These are phyloP conservation scores for Dermolepida albohirtum DNA, from an alignment of 2,888 invertebrate species.

Conservation along the genomic window DNA sequence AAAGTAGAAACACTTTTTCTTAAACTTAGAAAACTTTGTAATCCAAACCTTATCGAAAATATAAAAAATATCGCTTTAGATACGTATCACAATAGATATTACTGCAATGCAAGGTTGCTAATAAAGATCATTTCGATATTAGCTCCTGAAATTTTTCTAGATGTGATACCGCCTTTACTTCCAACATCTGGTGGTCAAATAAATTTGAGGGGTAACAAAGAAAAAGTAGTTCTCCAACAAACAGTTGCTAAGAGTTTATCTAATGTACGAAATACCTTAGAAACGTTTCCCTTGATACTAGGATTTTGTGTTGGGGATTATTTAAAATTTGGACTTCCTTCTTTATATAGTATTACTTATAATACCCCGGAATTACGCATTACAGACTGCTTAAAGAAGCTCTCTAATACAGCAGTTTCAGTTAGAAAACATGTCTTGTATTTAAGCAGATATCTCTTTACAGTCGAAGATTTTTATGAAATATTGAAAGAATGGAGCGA, in stretches of 20 bases:
- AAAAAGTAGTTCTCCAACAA: slow-evolving; percentile 10
- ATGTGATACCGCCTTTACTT: no score
- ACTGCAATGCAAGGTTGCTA: not conserved
- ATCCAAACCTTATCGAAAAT: not conserved
- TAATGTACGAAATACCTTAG: not conserved
- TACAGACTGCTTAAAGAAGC: slow-evolving; percentile 1
- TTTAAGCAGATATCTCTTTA: slow-evolving; percentile 19
- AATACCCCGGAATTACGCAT: slow-evolving; percentile 7
- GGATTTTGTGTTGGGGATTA: slow-evolving; percentile 31
- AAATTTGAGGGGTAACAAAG: not conserved
- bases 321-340: slow-evolving; percentile 29
- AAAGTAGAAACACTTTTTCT: not conserved
- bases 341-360: slow-evolving; percentile 21
- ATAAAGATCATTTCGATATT: not conserved
- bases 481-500: slow-evolving; percentile 21
- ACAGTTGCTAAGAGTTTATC: slow-evolving; percentile 12
- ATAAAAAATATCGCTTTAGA: not conserved
- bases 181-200: no score
- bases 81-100: not conserved
- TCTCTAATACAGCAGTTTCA: slow-evolving; percentile 26
- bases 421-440: slow-evolving; percentile 20
- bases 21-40: not conserved
- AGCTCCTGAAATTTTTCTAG: no score
- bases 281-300: slow-evolving; percentile 6
- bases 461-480: slow-evolving; percentile 5